Conservation (phyloP, 2,888 invertebrate genomes). For the Erebia ligea region DNA sequence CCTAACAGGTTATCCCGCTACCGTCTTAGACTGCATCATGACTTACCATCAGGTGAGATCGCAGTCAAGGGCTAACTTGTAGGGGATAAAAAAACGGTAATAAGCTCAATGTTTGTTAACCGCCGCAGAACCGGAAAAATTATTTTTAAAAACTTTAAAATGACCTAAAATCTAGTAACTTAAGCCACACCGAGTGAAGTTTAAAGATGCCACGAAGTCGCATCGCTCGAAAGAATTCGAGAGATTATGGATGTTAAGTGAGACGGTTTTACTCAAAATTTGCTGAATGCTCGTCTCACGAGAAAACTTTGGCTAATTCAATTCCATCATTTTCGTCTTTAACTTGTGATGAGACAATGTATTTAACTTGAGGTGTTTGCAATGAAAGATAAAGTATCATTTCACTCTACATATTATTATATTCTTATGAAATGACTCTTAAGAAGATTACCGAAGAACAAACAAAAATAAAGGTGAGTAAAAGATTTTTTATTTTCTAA, state of each 20-base stretch:
- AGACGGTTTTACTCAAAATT: slow-evolving; percentile 35
- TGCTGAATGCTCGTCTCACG: slow-evolving; percentile 30
- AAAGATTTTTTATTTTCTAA: slow-evolving; percentile 13
- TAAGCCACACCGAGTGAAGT: slow-evolving; percentile 12
- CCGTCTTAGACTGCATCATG: no score
- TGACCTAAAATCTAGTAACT: no score
- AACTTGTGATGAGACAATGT: background rate
- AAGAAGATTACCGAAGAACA: background rate
- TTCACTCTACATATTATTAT: no score
- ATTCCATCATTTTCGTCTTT: slow-evolving; percentile 15
- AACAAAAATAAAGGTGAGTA: background rate
- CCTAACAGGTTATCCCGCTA: no score
- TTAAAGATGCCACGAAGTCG: slow-evolving; percentile 29
- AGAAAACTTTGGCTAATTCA: slow-evolving; percentile 33
- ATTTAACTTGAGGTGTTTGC: no score
- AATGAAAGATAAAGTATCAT: background rate
- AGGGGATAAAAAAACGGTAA: no score
- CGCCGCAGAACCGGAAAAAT: no score
- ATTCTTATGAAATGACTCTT: background rate
- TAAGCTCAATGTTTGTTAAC: no score
- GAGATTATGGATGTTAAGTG: slow-evolving; percentile 34
- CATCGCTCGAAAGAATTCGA: slow-evolving; percentile 30
- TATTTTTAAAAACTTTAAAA: no score
- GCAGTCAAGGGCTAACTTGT: no score
- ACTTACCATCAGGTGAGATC: no score